A percentile compares a stretch with the other conserved stretches of the same genome.
These are phyloP conservation scores for Ectobius pallidus DNA, from an alignment of 2,888 invertebrate species.

Conservation along the genomic window DNA sequence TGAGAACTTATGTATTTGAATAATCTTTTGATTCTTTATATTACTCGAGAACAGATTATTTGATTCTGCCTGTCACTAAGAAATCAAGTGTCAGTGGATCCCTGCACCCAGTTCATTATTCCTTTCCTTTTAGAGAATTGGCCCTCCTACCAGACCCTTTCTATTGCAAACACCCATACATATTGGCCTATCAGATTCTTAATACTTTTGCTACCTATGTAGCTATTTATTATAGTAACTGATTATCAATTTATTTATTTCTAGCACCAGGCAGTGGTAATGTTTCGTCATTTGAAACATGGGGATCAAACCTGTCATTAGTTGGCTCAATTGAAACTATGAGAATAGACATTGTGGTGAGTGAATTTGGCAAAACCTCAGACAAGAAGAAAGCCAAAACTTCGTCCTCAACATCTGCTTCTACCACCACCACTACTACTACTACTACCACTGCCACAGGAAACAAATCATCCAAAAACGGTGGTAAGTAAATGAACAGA, in stretches of 20 bases:
- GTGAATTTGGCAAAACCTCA: slow-evolving; percentile 76
- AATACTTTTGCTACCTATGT: no score
- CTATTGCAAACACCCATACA: no score
- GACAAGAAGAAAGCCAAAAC: slow-evolving; percentile 58
- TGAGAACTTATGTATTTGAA: no score
- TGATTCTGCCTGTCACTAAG: no score
- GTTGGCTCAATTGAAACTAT: slow-evolving; percentile 86
- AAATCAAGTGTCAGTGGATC: no score
- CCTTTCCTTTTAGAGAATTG: no score
- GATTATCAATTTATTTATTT: slow-evolving; percentile 33
- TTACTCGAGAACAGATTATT: no score
- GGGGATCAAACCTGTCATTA: slow-evolving; percentile 85
- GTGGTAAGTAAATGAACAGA: slow-evolving; percentile 32
- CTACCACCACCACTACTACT: background rate
- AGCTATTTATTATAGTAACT: no score
- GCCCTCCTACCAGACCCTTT: no score
- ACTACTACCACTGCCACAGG: background rate
- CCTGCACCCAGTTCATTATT: no score
- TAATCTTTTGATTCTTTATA: no score
- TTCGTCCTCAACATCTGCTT: slow-evolving; percentile 5
- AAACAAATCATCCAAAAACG: slow-evolving; percentile 21
- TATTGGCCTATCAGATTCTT: no score
- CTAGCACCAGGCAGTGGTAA: slow-evolving; percentile 60
- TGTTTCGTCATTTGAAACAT: slow-evolving; percentile 78
- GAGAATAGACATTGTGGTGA: slow-evolving; percentile 93